These are phyloP conservation scores for Mastacembelus armatus DNA, from an alignment of 2,797 vertebrate species.

Conservation along the genomic window DNA sequence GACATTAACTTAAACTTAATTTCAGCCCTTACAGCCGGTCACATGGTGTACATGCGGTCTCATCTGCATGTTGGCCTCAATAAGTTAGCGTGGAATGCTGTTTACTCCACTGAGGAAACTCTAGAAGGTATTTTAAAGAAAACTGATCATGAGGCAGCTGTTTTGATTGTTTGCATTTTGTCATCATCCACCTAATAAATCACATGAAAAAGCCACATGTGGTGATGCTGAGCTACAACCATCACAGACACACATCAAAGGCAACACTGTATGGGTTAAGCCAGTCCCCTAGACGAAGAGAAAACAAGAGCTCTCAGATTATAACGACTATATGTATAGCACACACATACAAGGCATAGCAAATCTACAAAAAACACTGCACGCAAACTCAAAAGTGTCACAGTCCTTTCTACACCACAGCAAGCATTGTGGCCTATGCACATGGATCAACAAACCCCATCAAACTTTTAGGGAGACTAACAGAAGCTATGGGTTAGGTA, in stretches of 20 bases:
- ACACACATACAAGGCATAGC: constrained; percentile 77
- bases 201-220: constrained; percentile 62
- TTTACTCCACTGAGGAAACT: constrained; percentile 20
- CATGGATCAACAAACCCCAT: constrained; percentile 78
- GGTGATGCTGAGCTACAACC: constrained; percentile 71
- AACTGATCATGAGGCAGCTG: constrained; percentile 9
- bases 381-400: constrained; percentile 71
- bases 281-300: constrained; percentile 33
- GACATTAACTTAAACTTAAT: constrained; percentile 16
- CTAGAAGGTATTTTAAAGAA: constrained; percentile 9
- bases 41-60: constrained; percentile 11
- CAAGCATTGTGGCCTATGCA: constrained; percentile 81
- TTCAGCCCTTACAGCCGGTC: constrained; percentile 7
- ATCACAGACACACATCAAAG: constrained; percentile 72
- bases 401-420: constrained; percentile 78
- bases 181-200: constrained; percentile 32
- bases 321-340: constrained; percentile 61
- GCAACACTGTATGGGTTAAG: constrained; percentile 59
- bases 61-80: constrained; percentile 15
- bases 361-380: constrained; percentile 78
- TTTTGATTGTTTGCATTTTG: constrained; percentile 13
- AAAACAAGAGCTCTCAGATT: constrained; percentile 59
- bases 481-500: constrained; percentile 79
- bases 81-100: neutral
- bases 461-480: constrained; percentile 75